Evolutionary conservation across 1,140 invertebrate species (phyloP).

Genomic region (Drosophila mayri): DNA sequence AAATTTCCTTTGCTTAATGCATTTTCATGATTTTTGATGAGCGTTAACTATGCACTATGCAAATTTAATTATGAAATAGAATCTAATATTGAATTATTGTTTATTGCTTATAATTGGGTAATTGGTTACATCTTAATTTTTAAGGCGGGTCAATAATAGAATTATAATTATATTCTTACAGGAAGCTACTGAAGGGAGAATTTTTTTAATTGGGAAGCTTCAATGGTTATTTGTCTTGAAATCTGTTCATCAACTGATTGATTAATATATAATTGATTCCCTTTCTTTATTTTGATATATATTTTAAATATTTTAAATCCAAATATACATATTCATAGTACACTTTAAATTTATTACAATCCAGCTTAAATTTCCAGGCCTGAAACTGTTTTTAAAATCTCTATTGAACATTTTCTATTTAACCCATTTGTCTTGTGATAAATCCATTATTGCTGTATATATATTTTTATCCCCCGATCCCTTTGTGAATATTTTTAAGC

Average conservation of each 20-base stretch:
- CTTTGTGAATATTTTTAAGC: conserved; percentile 8
- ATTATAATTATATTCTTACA: background rate
- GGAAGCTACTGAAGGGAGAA: background rate
- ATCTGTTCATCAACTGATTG: background rate
- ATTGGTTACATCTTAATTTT: background rate
- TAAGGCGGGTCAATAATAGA: background rate
- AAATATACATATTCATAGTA: too few species aligned
- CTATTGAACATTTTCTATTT: background rate
- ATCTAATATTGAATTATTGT: background rate
- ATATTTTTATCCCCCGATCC: conserved; percentile 1
- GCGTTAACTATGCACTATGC: background rate
- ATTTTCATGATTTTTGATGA: background rate
- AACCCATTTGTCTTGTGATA: background rate
- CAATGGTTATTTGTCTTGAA: background rate
- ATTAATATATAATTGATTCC: too few species aligned
- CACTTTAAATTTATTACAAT: background rate
- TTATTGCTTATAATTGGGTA: background rate
- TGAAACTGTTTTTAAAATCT: background rate
- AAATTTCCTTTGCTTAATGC: background rate
- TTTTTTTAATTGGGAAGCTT: background rate
- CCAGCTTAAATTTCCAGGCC: background rate
- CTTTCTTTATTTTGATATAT: too few species aligned
- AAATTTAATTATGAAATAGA: background rate
- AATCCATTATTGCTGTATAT: conserved; percentile 11
- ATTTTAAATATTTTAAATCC: background rate